Conservation (phyloP, 1,140 invertebrate genomes). For the Trachelipus rathkii region DNA sequence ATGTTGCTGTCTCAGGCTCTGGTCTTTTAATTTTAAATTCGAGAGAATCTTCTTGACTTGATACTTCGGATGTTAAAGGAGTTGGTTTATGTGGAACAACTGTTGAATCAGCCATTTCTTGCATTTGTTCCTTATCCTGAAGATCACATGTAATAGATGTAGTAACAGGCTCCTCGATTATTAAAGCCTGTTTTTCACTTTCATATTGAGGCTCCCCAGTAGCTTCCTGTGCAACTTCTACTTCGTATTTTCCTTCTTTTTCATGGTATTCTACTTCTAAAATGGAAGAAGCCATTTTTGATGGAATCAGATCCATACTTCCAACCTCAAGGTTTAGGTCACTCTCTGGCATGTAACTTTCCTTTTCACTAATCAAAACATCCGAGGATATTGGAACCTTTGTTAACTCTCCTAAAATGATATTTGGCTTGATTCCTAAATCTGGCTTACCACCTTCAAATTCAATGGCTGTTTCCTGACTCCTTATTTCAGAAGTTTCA, state of each 20-base stretch:
- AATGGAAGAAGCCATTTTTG: too few relatives aligned
- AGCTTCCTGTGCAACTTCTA: not conserved
- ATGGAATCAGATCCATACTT: not conserved
- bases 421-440: too few relatives aligned
- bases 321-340: not conserved
- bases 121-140: not conserved
- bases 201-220: constrained; percentile 11
- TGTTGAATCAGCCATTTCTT: not conserved
- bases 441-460: too few relatives aligned
- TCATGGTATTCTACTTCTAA: not conserved
- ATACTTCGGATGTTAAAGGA: constrained; percentile 18
- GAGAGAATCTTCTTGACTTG: constrained; percentile 31
- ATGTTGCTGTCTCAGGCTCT: not conserved
- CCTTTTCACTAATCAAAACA: not conserved
- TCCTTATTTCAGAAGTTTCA: too few relatives aligned
- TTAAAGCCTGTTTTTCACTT: constrained; percentile 3
- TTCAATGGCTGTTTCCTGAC: too few relatives aligned
- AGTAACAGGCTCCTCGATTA: constrained; percentile 13
- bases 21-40: not conserved
- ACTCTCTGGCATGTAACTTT: not conserved
- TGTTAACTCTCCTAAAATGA: too few relatives aligned
- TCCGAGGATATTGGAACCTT: not conserved
- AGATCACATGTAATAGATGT: not conserved
- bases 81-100: not conserved
- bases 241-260: constrained; percentile 1